Evolutionary conservation across 2,797 vertebrate genomes (phyloP), one percentile per base, ranked within the genome.

Genomic region (Schizothorax lantsangensis): DNA sequence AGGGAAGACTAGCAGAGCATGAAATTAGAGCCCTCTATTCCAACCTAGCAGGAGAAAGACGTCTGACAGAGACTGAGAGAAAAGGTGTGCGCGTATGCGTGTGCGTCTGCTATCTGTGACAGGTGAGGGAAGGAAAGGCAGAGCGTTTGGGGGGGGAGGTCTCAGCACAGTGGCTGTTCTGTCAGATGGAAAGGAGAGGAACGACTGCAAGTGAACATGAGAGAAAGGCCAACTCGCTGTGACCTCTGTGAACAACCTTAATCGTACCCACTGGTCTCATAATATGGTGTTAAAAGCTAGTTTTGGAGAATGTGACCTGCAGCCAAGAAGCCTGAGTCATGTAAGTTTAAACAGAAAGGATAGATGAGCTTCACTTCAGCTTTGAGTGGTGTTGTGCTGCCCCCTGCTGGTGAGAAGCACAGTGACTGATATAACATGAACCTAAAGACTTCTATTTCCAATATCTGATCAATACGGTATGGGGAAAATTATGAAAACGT

Each of bases 11-110:
- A 88, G 66, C 52, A 78, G 72, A 90, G 90, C 90, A 88, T 90
- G 89, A 91, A 90, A 91, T 91, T 90, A 91, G 86, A 86, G 84
- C 64, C 86, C 57, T 79, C 81, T 88, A 88, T 84, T 85, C 86
- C 84, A 86, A 73, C 81, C 75, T 83, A 83, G 79, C 79, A 45
- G 54, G 82, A 84, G 68, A 85, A 81, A 90, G 73, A 86, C 40
- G 54, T 49, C 84, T 83, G 66, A 71, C 69, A 66, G 84, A 81
- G 77, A 79, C 54, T 36, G 47, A 68, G 71, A 87, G 69, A 80
- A 74, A 83, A 36, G 68, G 49, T 86, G 66, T 5, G 30, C 43
- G 43, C 9, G 10, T 45, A 3, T 81, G 57, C 33, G 68, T 54
- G 68, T 47, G 64, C 17, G 64, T 69, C 49, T 74, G 84, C 69